phyloP scores from a whole-genome alignment of 2,113 vertebrate species.

The Proterorhinus semilunaris region DNA sequence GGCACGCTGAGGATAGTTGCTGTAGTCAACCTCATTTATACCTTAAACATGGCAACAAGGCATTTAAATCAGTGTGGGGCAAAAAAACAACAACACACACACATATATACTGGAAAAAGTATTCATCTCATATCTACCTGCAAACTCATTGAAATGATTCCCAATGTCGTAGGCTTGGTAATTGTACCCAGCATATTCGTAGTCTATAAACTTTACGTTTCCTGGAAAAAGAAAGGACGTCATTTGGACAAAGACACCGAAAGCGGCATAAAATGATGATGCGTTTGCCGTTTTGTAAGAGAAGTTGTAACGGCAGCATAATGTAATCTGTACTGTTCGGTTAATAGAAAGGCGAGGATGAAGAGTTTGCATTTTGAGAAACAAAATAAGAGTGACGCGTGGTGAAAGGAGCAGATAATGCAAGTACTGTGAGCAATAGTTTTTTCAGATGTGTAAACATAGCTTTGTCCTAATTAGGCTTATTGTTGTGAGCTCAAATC shows the following conservation, averaged over 20 bases:
- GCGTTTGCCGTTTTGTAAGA: constrained; percentile 63
- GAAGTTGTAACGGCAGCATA: constrained; percentile 48
- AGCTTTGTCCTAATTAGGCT: not conserved
- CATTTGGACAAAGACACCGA: constrained; percentile 61
- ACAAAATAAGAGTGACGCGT: not conserved
- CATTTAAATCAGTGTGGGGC: not conserved
- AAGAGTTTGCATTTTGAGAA: constrained; percentile 79
- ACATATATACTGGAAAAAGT: not conserved
- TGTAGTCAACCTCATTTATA: constrained; percentile 96
- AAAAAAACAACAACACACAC: not conserved
- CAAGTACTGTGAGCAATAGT: not conserved
- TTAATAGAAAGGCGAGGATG: constrained; percentile 45
- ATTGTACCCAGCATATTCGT: constrained; percentile 98
- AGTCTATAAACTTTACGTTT: constrained; percentile 98
- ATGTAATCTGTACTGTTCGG: constrained; percentile 30
- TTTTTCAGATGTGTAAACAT: not conserved
- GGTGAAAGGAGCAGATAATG: not conserved
- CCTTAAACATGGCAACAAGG: constrained; percentile 71
- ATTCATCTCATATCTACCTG: constrained; percentile 75
- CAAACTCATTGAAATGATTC: constrained; percentile 99
- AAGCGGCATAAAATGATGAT: constrained; percentile 45
- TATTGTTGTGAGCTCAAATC: not conserved
- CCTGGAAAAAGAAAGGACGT: constrained; percentile 82
- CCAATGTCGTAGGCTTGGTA: constrained; percentile 98
- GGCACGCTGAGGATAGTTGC: constrained; percentile 83